Base-by-base conservation (phyloP, 2,888 invertebrate species). In the Eupithecia subumbrata region DNA sequence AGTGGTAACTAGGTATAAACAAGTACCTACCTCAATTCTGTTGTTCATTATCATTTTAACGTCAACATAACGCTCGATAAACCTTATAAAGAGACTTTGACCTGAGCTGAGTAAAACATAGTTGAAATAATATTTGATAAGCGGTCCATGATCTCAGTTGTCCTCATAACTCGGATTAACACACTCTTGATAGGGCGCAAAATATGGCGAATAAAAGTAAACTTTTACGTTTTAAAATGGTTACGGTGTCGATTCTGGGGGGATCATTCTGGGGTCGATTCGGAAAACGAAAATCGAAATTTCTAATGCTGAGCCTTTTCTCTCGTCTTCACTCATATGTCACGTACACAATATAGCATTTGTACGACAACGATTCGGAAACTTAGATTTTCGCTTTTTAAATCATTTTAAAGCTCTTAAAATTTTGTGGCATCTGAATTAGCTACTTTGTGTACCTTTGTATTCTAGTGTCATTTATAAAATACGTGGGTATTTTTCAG, bases 131-230 rank as follows among this genome's bases (percentile, higher is more conserved):
- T 30, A 43, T 43, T 12, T 37, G 73, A 74, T 74, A 74, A 48
- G 3, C 34, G 45, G 68, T 68, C 22, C 8, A 68, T 68, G 22
- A 43, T 71, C 63, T 64, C 63, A 63, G 22, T 71, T 30, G 43
- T 70, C 11, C 37, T 52, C n/a, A 7, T 40, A 45, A 25, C 43
- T 45, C 43, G 8, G 22, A 40, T 40, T 5, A 40, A 43, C 1
- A 43, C 43, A 43, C 18, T 22, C 43, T 66, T 30, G 40, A n/a
- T 40, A 22, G n/a, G 8, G 37, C 37, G 40, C 40, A 40, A 25
- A 52, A 18, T 9, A 78, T 73, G 69, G 52, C 43, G 16, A 34
- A 67, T 48, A 72, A 78, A 72, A 64, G 74, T 74, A 76, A 67
- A 74, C 52, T 40, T 56, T 40, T 18, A 30, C 30, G 2, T 69